These are phyloP conservation scores for Daphoenositta chrysoptera DNA, from an alignment of 2,113 vertebrate genomes.

Conservation along the genomic window DNA sequence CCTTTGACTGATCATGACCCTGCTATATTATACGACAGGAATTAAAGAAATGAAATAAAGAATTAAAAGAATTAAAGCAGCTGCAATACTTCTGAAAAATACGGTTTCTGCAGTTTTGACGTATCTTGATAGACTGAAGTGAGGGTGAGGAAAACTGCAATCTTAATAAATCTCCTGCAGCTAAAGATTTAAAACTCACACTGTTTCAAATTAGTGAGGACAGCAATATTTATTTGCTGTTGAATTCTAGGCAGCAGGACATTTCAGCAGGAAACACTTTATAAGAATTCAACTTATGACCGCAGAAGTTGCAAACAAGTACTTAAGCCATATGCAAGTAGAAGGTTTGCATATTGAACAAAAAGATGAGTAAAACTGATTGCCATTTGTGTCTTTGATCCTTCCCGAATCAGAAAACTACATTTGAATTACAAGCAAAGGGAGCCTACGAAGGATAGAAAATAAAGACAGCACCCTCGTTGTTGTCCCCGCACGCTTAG, in stretches of 20 bases:
- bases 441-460: not conserved
- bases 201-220: slow-evolving; percentile 80
- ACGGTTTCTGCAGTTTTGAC: slow-evolving; percentile 51
- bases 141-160: slow-evolving; percentile 68
- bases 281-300: slow-evolving; percentile 66
- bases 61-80: not conserved
- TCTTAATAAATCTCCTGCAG: slow-evolving; percentile 77
- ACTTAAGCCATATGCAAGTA: not conserved
- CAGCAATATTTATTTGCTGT: slow-evolving; percentile 77
- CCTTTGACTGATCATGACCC: not conserved
- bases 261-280: slow-evolving; percentile 72
- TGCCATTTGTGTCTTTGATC: not conserved
- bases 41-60: slow-evolving; percentile 38
- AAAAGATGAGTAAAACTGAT: not conserved
- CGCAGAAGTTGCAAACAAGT: slow-evolving; percentile 47
- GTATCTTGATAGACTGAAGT: slow-evolving; percentile 65
- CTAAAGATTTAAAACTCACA: slow-evolving; percentile 73
- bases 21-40: not conserved
- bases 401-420: not conserved
- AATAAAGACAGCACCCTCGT: not conserved
- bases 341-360: not conserved
- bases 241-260: slow-evolving; percentile 68
- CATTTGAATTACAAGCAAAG: not conserved
- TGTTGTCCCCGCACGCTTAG: not conserved
- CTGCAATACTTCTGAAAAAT: not conserved